Percentiles rank a stretch among this genome's conserved stretches.
These are phyloP conservation scores for Triops cancriformis DNA, from an alignment of 1,140 invertebrate genomes.

Conservation along the genomic window DNA sequence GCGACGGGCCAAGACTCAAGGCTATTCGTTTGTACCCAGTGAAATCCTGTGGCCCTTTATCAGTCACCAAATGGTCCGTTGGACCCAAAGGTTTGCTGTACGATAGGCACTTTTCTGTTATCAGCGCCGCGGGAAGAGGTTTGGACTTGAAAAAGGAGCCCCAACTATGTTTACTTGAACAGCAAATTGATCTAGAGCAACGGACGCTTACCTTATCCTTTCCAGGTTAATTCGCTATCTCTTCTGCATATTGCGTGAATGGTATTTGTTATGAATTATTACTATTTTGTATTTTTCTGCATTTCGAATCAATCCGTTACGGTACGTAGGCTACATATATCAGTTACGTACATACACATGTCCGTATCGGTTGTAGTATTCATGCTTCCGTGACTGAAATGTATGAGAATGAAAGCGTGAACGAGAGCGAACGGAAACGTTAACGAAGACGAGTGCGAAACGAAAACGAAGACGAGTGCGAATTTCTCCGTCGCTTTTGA, in stretches of 20 bases:
- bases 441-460: too few species aligned
- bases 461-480: too few species aligned
- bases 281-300: too few species aligned
- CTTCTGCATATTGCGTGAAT: slow-evolving; percentile 15
- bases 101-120: slow-evolving; percentile 88
- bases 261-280: slow-evolving; percentile 17
- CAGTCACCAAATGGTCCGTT: slow-evolving; percentile 62
- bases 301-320: too few species aligned
- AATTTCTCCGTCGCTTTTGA: neutral
- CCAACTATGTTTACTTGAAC: slow-evolving; percentile 63
- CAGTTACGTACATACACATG: too few species aligned
- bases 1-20: slow-evolving; percentile 35
- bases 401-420: too few species aligned
- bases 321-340: too few species aligned
- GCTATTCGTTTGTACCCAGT: slow-evolving; percentile 82
- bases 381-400: too few species aligned
- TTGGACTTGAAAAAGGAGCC: slow-evolving; percentile 80
- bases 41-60: slow-evolving; percentile 80
- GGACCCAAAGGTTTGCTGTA: slow-evolving; percentile 66
- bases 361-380: too few species aligned
- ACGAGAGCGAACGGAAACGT: too few species aligned
- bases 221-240: slow-evolving; percentile 46
- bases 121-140: slow-evolving; percentile 63
- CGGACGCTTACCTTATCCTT: slow-evolving; percentile 55
- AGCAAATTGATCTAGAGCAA: slow-evolving; percentile 54